Evolutionary conservation across 2,113 vertebrate genomes (phyloP).

Genomic region (Paedocypris sp.): DNA sequence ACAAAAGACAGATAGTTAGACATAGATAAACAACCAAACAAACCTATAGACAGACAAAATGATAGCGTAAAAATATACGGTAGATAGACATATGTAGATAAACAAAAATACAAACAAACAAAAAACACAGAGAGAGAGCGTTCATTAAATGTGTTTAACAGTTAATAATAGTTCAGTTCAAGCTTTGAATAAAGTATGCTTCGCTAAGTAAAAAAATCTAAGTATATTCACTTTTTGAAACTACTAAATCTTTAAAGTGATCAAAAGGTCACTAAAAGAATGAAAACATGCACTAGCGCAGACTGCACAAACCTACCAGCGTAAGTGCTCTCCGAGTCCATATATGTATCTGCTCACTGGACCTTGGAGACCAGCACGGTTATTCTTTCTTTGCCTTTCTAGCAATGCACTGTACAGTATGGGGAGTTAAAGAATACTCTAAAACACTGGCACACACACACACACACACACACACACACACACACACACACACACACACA

Average conservation of each 20-base stretch:
- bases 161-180: no score
- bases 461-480: neutral
- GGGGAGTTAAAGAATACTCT: constrained; percentile 13
- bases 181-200: no score
- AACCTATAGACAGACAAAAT: no score
- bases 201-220: no score
- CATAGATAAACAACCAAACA: no score
- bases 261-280: neutral
- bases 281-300: neutral
- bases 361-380: neutral
- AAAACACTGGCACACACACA: constrained; percentile 9
- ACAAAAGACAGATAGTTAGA: no score
- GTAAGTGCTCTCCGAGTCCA: constrained; percentile 7
- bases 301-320: constrained; percentile 1
- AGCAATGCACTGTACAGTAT: constrained; percentile 39
- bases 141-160: no score
- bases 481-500: neutral
- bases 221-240: no score
- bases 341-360: constrained; percentile 3
- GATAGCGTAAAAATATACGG: no score
- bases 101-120: no score
- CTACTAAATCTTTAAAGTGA: neutral
- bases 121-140: no score
- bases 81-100: no score
- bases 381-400: constrained; percentile 13